Conservation (phyloP, 2,888 invertebrate species). For the Cephus pygmeus region DNA sequence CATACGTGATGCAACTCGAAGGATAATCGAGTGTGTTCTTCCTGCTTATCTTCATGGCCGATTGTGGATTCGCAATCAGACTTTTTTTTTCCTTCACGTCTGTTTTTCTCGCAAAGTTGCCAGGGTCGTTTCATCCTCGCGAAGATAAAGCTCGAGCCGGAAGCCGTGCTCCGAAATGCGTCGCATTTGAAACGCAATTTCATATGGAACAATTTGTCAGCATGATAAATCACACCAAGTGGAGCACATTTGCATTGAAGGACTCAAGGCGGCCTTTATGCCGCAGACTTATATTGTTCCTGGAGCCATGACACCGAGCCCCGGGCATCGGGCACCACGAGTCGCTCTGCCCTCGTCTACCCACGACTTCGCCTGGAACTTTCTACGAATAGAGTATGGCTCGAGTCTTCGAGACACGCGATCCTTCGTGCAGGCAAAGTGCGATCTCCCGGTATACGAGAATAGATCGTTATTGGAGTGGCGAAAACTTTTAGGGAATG, state of each 20-base stretch:
- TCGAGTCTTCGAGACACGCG: background rate
- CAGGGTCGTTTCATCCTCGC: background rate
- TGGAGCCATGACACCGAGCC: slow-evolving; percentile 30
- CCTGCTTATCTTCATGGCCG: background rate
- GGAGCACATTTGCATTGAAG: slow-evolving; percentile 31
- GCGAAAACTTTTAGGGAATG: background rate
- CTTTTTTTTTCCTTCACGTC: too few species aligned
- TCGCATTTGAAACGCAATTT: slow-evolving; percentile 10
- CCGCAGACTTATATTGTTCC: slow-evolving; percentile 34
- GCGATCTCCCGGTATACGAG: background rate
- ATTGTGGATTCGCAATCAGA: background rate
- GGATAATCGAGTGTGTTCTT: background rate
- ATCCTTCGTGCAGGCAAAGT: background rate
- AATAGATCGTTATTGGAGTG: background rate
- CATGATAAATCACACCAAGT: slow-evolving; percentile 10
- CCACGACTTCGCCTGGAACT: background rate
- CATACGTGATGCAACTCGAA: too few species aligned
- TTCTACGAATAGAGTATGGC: background rate
- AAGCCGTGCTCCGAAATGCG: background rate
- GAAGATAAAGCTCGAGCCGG: background rate
- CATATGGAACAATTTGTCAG: slow-evolving; percentile 14
- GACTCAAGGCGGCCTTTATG: slow-evolving; percentile 26
- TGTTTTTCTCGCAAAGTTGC: background rate
- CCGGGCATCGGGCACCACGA: background rate
- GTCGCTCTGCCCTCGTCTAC: background rate